Base-by-base conservation (phyloP, 1,140 invertebrate genomes). In the Hypsibius dujardini region DNA sequence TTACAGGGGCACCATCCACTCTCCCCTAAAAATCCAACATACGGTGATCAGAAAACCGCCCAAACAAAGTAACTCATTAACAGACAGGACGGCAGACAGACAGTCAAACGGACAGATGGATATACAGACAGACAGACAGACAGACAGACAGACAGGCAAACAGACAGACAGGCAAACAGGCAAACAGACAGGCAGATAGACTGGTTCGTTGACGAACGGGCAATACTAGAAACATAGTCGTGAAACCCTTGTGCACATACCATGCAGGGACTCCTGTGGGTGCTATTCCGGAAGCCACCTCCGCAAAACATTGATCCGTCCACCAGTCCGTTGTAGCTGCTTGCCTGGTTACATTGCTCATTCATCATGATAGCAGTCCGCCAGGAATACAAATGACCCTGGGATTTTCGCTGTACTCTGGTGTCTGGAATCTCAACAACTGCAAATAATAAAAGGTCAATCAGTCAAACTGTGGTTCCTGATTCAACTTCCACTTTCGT, bases 181-280 rank as follows among this genome's bases (percentile, higher is more conserved):
- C 28, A 28, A 28, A 28, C 28, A 28, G 28, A 28, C 28, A 28
- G 28, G 28, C 28, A 28, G 28, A 28, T 28, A 28, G 28, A 28
- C 28, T 28, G 28, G 28, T 28, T 28, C 28, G 28, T 28, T 28
- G 28, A 28, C 28, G 28, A 28, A 28, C 28, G 28, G 28, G 28
- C 28, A 28, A 28, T 28, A 28, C 28, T 28, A 28, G 28, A 28
- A 28, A 28, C 28, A 28, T 28, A 28, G 28, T 28, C 28, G 28
- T 28, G 28, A 28, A 0, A 0, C 28, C 28, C 28, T 28, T 28
- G 28, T 28, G 28, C 28, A 28, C 28, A 28, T 67, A 67, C 62
- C 62, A 67, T 67, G 62, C 62, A 67, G 42, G 62, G 62, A 67
- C 62, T 67, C 45, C 62, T 67, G 62, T 67, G 62, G 12, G 62